phyloP scores from a whole-genome alignment of 2,113 vertebrate genomes.

The Mobula hypostoma region DNA sequence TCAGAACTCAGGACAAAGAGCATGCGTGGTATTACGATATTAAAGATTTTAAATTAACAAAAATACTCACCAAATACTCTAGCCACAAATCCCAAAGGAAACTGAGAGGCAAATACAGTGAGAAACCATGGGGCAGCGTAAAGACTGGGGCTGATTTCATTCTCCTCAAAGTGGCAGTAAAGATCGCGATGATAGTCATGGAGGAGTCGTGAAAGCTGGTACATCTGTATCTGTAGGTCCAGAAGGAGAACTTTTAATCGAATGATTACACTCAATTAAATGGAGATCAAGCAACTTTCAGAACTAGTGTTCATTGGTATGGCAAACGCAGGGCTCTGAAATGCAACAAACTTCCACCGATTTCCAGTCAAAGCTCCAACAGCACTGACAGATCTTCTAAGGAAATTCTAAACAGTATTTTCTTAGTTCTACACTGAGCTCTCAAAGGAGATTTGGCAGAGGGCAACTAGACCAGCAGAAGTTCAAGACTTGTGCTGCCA shows the following conservation, averaged over 20 bases:
- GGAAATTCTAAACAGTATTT: neutral
- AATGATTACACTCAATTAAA: neutral
- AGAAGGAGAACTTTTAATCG: neutral
- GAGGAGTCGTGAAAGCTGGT: conserved; percentile 70
- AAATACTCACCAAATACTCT: conserved; percentile 66
- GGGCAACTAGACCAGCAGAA: neutral
- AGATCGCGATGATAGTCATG: conserved; percentile 72
- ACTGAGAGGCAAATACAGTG: conserved; percentile 71
- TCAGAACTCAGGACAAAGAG: neutral
- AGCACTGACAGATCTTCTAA: neutral
- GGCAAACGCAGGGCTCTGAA: neutral
- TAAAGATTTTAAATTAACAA: neutral
- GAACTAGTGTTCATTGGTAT: neutral
- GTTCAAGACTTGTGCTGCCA: neutral
- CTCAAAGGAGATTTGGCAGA: too few species aligned
- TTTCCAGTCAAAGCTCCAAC: neutral
- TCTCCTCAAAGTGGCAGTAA: conserved; percentile 65
- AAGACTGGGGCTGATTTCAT: conserved; percentile 70
- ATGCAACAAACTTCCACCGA: neutral
- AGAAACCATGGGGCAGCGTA: conserved; percentile 76
- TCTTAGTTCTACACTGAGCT: neutral
- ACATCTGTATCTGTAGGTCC: conserved; percentile 67
- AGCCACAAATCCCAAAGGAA: conserved; percentile 70
- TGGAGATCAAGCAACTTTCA: neutral
- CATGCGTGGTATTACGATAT: neutral